phyloP scores from a whole-genome alignment of 2,888 invertebrate genomes.

The Colletes collaris region DNA sequence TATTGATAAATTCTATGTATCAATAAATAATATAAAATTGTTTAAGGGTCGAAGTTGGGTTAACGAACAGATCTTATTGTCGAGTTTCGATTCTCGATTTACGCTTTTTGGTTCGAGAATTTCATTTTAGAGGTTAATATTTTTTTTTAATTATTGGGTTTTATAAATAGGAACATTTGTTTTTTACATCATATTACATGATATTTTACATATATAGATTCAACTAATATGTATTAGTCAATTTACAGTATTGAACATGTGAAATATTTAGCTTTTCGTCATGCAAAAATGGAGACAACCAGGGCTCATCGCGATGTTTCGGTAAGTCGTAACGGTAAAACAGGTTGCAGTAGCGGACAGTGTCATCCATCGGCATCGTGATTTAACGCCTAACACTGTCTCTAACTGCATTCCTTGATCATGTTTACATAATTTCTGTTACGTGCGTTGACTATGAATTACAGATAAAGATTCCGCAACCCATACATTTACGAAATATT shows the following conservation, averaged over 20 bases:
- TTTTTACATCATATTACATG: too few relatives aligned
- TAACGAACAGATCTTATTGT: slow-evolving; percentile 1
- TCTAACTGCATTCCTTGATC: slow-evolving; percentile 5
- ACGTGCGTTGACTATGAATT: slow-evolving; percentile 10
- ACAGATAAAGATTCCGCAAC: slow-evolving; percentile 31
- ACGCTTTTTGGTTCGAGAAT: not conserved
- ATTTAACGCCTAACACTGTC: slow-evolving; percentile 18
- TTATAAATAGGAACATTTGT: too few relatives aligned
- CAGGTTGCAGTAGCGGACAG: slow-evolving; percentile 6
- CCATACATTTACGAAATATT: slow-evolving; percentile 13
- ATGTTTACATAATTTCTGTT: slow-evolving; percentile 19
- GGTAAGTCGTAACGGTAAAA: slow-evolving; percentile 32
- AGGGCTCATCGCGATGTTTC: not conserved
- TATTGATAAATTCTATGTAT: slow-evolving; percentile 79
- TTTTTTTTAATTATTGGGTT: too few relatives aligned
- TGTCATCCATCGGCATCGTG: slow-evolving; percentile 5
- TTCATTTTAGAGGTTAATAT: too few relatives aligned
- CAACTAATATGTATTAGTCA: too few relatives aligned
- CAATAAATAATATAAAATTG: slow-evolving; percentile 80
- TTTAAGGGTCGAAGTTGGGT: slow-evolving; percentile 71
- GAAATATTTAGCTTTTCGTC: not conserved
- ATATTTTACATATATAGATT: too few relatives aligned
- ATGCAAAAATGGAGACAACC: not conserved
- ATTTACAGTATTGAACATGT: too few relatives aligned
- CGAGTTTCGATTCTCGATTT: not conserved